Conservation (phyloP, 2,113 vertebrate genomes). For the Leptocoma aspasia region DNA sequence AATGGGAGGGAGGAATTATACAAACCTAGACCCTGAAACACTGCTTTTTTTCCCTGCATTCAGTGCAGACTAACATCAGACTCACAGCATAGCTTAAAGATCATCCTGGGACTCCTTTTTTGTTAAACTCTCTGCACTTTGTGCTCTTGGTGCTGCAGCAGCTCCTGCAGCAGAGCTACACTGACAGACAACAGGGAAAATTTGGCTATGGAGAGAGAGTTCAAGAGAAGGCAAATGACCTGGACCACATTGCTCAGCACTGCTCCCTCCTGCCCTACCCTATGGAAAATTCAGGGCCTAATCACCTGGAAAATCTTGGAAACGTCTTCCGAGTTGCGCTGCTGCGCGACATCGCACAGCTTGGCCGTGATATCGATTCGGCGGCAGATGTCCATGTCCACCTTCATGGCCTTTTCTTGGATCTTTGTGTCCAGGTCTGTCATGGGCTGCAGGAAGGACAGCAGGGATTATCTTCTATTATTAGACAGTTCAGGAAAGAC, state of each 20-base stretch:
- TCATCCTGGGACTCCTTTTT: neutral
- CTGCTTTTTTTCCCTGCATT: neutral
- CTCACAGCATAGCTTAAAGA: neutral
- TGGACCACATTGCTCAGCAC: neutral
- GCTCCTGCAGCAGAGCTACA: neutral
- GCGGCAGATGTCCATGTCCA: constrained; percentile 99
- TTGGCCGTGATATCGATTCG: constrained; percentile 99
- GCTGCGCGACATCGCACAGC: constrained; percentile 97
- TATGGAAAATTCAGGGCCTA: constrained; percentile 55
- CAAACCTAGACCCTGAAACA: neutral
- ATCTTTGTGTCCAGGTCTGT: constrained; percentile 98
- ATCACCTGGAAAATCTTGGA: constrained; percentile 95
- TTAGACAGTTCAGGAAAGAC: constrained; percentile 59
- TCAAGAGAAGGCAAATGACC: neutral
- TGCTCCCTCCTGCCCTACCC: constrained; percentile 33
- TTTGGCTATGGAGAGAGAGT: rapidly evolving
- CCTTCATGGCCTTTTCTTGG: constrained; percentile 97
- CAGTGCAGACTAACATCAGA: neutral
- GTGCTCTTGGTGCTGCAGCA: neutral
- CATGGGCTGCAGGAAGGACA: constrained; percentile 91
- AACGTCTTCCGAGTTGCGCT: constrained; percentile 99
- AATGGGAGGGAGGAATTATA: neutral
- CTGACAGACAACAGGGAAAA: neutral
- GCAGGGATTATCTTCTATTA: constrained; percentile 70
- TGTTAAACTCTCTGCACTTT: neutral